Conservation (phyloP, 1,140 invertebrate genomes). For the Lepeophtheirus salmonis region DNA sequence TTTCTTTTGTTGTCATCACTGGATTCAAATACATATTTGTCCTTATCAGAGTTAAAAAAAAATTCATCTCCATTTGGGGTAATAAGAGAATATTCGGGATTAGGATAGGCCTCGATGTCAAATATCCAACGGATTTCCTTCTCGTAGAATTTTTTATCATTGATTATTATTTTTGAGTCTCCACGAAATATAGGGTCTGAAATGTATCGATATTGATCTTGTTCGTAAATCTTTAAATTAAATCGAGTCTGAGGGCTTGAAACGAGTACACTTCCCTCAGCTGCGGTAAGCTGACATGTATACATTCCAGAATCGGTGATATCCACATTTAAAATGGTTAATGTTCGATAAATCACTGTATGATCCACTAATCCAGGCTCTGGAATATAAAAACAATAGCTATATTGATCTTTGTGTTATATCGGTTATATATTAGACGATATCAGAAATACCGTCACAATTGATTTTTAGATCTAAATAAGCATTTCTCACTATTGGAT, state of each 20-base stretch:
- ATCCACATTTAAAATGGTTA: background rate
- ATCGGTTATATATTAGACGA: no score
- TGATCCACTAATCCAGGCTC: background rate
- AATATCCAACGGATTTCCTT: background rate
- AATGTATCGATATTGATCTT: background rate
- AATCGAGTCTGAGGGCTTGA: background rate
- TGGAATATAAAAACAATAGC: background rate
- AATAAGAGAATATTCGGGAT: background rate
- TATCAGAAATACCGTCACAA: no score
- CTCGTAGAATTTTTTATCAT: background rate
- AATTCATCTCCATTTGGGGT: background rate
- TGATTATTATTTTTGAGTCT: background rate
- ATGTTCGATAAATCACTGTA: background rate
- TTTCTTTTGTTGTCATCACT: background rate
- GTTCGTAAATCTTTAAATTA: background rate
- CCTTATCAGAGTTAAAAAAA: background rate
- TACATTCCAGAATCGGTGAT: background rate
- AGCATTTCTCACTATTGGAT: no score
- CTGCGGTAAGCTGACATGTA: background rate
- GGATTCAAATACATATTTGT: background rate
- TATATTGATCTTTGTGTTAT: no score
- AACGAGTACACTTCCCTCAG: background rate
- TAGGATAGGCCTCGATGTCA: background rate
- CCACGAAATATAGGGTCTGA: background rate
- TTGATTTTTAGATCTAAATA: no score